These are phyloP conservation scores for Cromileptes altivelis DNA, from an alignment of 2,113 vertebrate species.

Conservation along the genomic window DNA sequence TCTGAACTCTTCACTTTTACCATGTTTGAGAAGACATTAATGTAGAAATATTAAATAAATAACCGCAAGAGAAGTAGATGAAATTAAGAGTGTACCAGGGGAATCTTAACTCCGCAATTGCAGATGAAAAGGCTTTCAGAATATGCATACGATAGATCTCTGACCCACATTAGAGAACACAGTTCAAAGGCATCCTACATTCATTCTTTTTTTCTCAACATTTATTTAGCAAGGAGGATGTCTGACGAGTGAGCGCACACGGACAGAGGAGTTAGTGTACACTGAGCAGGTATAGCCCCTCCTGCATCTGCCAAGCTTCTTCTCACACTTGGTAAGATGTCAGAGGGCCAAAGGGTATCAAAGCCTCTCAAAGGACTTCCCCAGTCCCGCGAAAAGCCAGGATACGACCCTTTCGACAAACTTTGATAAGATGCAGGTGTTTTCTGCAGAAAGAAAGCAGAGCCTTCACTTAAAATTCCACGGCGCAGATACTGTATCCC, in stretches of 20 bases:
- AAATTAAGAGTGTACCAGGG: conserved; percentile 82
- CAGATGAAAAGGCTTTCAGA: conserved; percentile 81
- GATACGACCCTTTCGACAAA: conserved; percentile 64
- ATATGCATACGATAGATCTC: conserved; percentile 83
- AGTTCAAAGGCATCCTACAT: conserved; percentile 81
- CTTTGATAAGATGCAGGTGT: conserved; percentile 79
- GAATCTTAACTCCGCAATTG: conserved; percentile 82
- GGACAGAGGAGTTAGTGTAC: conserved; percentile 48
- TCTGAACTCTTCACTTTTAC: conserved; percentile 72
- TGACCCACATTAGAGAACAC: conserved; percentile 83
- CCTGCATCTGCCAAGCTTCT: conserved; percentile 62
- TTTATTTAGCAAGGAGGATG: conserved; percentile 55
- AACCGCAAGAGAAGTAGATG: conserved; percentile 74
- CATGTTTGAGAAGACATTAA: conserved; percentile 78
- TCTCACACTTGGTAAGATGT: conserved; percentile 62
- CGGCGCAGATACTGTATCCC: conserved; percentile 52
- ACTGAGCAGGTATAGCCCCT: conserved; percentile 52
- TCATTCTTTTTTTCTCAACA: conserved; percentile 53
- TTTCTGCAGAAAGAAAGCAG: conserved; percentile 67
- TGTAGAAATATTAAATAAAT: conserved; percentile 83
- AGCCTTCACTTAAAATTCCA: conserved; percentile 69
- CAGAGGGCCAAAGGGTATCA: conserved; percentile 59
- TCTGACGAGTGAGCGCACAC: conserved; percentile 36
- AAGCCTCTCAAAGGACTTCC: conserved; percentile 63
- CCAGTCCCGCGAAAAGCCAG: conserved; percentile 46